These are phyloP conservation scores for Agapornis roseicollis DNA, from an alignment of 2,113 vertebrate genomes.

Conservation along the genomic window DNA sequence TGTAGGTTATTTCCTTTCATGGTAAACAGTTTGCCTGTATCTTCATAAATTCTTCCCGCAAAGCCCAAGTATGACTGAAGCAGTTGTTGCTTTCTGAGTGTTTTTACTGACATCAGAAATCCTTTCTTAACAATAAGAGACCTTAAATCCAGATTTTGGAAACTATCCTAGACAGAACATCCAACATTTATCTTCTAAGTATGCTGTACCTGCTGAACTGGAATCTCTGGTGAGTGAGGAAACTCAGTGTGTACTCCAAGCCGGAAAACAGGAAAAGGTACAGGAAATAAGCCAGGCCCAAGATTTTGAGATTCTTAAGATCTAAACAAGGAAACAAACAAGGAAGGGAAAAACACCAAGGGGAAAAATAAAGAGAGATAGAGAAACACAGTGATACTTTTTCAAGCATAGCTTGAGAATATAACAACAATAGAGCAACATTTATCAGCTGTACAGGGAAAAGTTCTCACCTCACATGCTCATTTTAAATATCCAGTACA, in stretches of 20 bases:
- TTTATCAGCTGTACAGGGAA: neutral
- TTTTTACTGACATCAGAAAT: neutral
- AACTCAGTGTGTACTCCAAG: constrained; percentile 92
- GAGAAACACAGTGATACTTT: neutral
- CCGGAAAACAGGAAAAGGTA: constrained; percentile 97
- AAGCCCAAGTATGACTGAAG: neutral
- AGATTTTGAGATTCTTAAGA: constrained; percentile 78
- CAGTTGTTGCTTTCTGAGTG: neutral
- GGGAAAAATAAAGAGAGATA: neutral
- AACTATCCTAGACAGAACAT: neutral
- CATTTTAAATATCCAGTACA: neutral
- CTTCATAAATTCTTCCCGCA: neutral
- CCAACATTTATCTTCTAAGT: neutral
- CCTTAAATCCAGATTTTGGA: neutral
- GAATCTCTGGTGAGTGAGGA: constrained; percentile 94
- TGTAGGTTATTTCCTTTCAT: neutral
- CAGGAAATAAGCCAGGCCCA: constrained; percentile 90
- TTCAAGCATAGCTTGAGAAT: neutral
- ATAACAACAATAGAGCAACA: neutral
- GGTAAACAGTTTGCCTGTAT: neutral
- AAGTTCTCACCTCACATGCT: neutral
- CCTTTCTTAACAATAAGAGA: neutral
- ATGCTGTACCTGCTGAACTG: constrained; percentile 86
- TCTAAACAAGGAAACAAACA: constrained; percentile 62
- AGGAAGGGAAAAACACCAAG: neutral